phyloP scores from a whole-genome alignment of 2,797 vertebrate genomes.

The Tokudaia muenninki region DNA sequence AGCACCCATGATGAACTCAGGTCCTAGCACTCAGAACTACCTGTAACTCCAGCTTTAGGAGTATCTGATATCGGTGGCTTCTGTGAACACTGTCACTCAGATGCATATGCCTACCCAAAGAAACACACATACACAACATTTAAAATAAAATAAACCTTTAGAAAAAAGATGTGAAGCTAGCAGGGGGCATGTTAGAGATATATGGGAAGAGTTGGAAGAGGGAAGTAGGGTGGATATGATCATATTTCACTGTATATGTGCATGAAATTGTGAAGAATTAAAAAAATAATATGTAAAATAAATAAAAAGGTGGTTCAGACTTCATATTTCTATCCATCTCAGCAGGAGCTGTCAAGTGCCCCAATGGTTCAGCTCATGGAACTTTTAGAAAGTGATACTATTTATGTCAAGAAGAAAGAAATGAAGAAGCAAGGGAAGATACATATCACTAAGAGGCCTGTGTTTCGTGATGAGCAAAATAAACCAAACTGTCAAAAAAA shows the following conservation, averaged over 20 bases:
- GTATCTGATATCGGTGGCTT: not conserved
- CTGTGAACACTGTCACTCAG: not conserved
- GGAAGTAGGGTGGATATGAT: not conserved
- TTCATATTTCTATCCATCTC: not conserved
- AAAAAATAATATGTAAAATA: not conserved
- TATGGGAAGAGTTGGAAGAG: not conserved
- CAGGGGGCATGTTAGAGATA: not conserved
- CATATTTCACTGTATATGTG: not conserved
- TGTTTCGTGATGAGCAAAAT: conserved; percentile 47
- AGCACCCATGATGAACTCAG: not conserved
- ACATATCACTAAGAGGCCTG: not conserved
- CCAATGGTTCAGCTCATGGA: not conserved
- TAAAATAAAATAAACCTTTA: not conserved
- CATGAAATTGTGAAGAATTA: not conserved
- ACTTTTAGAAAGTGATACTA: conserved; percentile 4
- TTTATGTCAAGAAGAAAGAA: conserved; percentile 42
- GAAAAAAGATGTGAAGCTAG: not conserved
- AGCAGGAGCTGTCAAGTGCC: not conserved
- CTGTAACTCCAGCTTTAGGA: not conserved
- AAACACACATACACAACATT: not conserved
- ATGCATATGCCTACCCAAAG: not conserved
- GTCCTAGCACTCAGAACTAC: not conserved
- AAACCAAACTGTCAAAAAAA: not conserved
- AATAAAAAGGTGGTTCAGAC: not conserved
- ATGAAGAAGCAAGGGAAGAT: not conserved